Evolutionary conservation across 2,797 vertebrate genomes (phyloP).

Genomic region (Chaenodraco wilsoni): DNA sequence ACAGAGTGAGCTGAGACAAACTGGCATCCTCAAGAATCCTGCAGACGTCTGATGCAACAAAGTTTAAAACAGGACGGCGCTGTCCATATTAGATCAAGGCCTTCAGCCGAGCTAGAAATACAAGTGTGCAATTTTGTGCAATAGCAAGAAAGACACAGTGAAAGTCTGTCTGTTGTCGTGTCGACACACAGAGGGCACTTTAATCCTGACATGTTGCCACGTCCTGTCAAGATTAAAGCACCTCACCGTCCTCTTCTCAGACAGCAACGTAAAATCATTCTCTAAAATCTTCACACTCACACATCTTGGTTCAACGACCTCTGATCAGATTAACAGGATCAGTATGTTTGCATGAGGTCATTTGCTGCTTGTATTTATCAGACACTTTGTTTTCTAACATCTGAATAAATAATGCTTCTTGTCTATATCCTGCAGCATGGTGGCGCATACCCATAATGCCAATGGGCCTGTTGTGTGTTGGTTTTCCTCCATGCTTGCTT

Average conservation of each 20-base stretch:
- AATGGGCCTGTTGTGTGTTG: no score
- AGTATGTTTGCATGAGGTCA: background rate
- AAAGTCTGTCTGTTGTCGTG: conserved; percentile 60
- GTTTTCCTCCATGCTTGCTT: no score
- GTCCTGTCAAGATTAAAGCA: conserved; percentile 46
- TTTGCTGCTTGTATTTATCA: no score
- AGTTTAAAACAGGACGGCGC: conserved; percentile 67
- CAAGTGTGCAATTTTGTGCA: conserved; percentile 73
- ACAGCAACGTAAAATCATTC: no score
- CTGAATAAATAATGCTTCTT: no score
- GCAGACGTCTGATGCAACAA: conserved; percentile 73
- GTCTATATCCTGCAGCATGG: no score
- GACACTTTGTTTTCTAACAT: no score
- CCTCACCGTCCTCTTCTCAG: conserved; percentile 15
- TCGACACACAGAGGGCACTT: conserved; percentile 46
- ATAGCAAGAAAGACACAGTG: conserved; percentile 55
- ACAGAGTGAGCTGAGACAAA: conserved; percentile 69
- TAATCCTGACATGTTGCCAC: conserved; percentile 60
- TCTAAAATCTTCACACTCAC: no score
- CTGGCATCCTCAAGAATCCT: conserved; percentile 55
- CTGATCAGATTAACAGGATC: background rate
- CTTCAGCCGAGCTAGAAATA: conserved; percentile 54
- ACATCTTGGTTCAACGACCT: no score
- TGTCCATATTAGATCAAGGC: conserved; percentile 79
- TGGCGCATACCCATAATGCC: no score